Evolutionary conservation across 2,888 invertebrate genomes (phyloP), one percentile per base, ranked within the genome.

Genomic region (Stenodera caucasica): DNA sequence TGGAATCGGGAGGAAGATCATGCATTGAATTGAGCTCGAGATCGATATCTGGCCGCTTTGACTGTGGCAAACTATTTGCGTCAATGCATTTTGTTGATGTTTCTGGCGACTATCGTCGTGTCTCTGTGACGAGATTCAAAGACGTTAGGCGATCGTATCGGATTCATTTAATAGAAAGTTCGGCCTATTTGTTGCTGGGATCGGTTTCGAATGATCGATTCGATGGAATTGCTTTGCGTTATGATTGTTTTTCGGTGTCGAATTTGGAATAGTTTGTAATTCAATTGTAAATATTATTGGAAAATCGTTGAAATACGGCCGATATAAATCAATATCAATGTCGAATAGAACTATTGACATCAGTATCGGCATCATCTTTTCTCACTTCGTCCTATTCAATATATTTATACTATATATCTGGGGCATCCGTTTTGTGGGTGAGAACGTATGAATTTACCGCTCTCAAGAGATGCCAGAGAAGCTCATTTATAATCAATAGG

Each of bases 331-430:
- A 64, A 66, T 66, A 62, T 55, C 52, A 35, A 45, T 57, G 57
- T 61, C 68, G 67, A 70, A 71, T 71, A 71, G 71, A 72, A 66
- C 64, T 69, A 66, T 67, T 67, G 61, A 63, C 61, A 60, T 15
- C 45, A 71, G 69, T 71, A 74, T 75, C 75, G 75, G 73, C 75
- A 74, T 76, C 75, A 73, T 76, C 76, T 76, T 75, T 72, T 74
- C 72, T 66, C 73, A 68, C 67, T 72, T 5, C 70, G n/a, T 63
- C 68, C 67, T 68, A 64, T 69, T 68, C 70, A 70, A 69, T 71
- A 69, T 71, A 69, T 67, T 60, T 68, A 61, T 65, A 63, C 58
- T 67, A 65, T 69, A 57, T 53, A 60, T 71, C 69, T 45, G n/a
- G 23, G 23, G 69, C 67, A 69, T 67, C 66, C 69, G 56, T 60